A percentile compares a stretch with the other conserved stretches of the same genome.
phyloP scores from a whole-genome alignment of 2,113 vertebrate species.

The Falcunculus frontatus region DNA sequence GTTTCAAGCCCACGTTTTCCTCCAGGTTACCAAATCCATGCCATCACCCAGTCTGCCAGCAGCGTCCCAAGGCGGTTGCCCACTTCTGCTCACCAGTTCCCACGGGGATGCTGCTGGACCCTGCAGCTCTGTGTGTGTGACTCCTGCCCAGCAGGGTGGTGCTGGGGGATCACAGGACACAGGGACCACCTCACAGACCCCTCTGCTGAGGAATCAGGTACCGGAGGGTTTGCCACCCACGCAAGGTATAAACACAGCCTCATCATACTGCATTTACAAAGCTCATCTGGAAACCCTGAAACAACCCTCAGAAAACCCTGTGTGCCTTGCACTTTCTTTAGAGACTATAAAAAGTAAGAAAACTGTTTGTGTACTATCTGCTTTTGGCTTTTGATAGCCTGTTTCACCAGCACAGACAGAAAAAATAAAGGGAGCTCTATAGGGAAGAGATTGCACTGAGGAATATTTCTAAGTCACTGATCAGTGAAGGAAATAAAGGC shows the following conservation, averaged over 20 bases:
- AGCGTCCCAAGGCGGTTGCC: fast-evolving
- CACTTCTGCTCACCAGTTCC: neutral
- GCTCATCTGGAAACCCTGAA: neutral
- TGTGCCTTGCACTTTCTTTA: neutral
- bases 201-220: neutral
- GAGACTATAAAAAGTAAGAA: neutral
- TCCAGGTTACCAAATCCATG: neutral
- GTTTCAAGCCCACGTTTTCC: neutral
- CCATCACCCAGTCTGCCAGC: neutral
- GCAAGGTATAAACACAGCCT: neutral
- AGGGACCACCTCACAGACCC: neutral
- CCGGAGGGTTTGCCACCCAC: neutral
- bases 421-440: neutral
- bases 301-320: neutral
- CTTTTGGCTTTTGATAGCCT: neutral
- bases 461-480: slow-evolving; percentile 34
- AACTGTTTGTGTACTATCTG: neutral
- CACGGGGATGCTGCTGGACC: fast-evolving
- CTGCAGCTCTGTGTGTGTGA: fast-evolving
- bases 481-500: slow-evolving; percentile 24
- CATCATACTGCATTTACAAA: neutral
- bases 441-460: neutral
- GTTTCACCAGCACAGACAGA: neutral
- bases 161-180: fast-evolving
- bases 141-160: fast-evolving